These are phyloP conservation scores for Phytoseiulus persimilis DNA, from an alignment of 2,888 invertebrate species.

Conservation along the genomic window DNA sequence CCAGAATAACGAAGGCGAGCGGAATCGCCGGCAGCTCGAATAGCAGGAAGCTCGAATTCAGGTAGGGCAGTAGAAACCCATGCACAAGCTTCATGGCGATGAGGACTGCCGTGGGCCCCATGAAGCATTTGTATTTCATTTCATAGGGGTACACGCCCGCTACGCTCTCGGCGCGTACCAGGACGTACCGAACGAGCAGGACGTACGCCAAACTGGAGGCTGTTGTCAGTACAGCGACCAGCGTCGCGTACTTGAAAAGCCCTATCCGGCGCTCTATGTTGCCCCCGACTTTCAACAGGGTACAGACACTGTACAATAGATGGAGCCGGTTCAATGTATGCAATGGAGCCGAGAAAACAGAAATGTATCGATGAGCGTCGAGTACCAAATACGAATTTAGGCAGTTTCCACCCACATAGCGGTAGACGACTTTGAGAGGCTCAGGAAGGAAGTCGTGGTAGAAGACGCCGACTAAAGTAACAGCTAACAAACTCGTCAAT, in stretches of 20 bases:
- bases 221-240: neutral
- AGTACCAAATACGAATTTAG: conserved; percentile 24
- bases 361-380: neutral
- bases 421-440: neutral
- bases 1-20: neutral
- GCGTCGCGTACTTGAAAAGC: neutral
- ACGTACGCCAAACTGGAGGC: conserved; percentile 11
- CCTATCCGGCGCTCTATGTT: conserved; percentile 8
- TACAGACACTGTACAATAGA: neutral
- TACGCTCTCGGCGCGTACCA: conserved; percentile 19
- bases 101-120: conserved; percentile 24
- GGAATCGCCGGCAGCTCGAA: conserved; percentile 8
- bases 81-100: conserved; percentile 11
- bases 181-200: neutral
- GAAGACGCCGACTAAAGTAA: neutral
- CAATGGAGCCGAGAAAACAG: neutral
- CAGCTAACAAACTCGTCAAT: conserved; percentile 10
- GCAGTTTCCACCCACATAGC: conserved; percentile 6
- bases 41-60: conserved; percentile 13
- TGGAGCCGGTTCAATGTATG: conserved; percentile 16
- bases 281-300: conserved; percentile 12
- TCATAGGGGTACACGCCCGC: conserved; percentile 28
- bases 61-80: neutral
- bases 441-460: neutral
- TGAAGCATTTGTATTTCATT: conserved; percentile 36